These are phyloP conservation scores for Monochamus saltuarius DNA, from an alignment of 1,140 invertebrate species.

Conservation along the genomic window DNA sequence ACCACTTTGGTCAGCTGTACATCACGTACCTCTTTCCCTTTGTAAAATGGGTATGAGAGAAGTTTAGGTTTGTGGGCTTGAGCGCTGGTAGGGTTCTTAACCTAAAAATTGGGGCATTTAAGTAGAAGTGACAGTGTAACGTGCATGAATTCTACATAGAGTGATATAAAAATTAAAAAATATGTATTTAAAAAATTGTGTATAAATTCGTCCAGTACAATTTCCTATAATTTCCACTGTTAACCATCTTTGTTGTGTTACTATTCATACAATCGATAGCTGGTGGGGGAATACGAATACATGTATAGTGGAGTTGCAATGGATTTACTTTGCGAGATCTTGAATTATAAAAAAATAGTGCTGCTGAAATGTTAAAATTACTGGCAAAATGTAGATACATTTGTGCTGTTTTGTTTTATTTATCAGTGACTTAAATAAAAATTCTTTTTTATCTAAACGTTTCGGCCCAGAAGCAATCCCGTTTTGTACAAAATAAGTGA, in stretches of 20 bases:
- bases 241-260: slow-evolving; percentile 21
- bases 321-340: slow-evolving; percentile 11
- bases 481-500: neutral
- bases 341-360: slow-evolving; percentile 10
- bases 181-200: too few species aligned
- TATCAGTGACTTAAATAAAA: slow-evolving; percentile 8
- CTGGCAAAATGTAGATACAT: slow-evolving; percentile 3
- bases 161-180: too few species aligned
- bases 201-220: too few species aligned
- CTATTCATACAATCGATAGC: slow-evolving; percentile 21
- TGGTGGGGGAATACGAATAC: slow-evolving; percentile 12
- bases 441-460: neutral
- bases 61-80: slow-evolving; percentile 5
- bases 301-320: slow-evolving; percentile 5
- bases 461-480: neutral
- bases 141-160: neutral
- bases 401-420: slow-evolving; percentile 11
- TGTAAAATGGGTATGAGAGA: slow-evolving; percentile 14
- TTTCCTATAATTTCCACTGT: slow-evolving; percentile 8
- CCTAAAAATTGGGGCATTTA: slow-evolving; percentile 8
- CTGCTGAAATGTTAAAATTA: slow-evolving; percentile 6
- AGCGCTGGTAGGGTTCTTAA: slow-evolving; percentile 10
- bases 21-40: slow-evolving; percentile 22
- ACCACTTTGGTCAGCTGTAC: slow-evolving; percentile 5
- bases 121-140: neutral